A percentile compares a stretch with the other conserved stretches of the same genome.
Evolutionary conservation across 92 coral and sea anemone genomes (phyloP).

Genomic region (Desmophyllum pertusum): DNA sequence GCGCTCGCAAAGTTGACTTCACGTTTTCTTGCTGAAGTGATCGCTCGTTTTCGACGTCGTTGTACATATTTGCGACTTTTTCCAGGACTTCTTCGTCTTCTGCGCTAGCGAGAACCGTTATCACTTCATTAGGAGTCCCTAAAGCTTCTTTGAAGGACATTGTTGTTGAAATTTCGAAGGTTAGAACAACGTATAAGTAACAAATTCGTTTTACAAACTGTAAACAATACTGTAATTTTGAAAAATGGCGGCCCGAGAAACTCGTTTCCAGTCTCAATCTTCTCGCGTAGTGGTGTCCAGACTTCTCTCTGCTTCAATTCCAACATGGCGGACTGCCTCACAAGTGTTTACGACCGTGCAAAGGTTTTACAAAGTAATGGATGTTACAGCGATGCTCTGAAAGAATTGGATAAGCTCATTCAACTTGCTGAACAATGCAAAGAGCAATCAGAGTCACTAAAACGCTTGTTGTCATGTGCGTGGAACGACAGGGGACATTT

Average conservation of each 20-base stretch:
- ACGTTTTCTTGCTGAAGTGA: conserved; percentile 51
- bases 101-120: conserved; percentile 80
- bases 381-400: conserved; percentile 34
- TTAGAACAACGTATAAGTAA: no score
- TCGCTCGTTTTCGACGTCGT: conserved; percentile 26
- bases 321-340: conserved; percentile 29
- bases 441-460: background rate
- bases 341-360: conserved; percentile 26
- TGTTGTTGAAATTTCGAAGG: background rate
- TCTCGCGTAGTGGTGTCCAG: background rate
- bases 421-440: background rate
- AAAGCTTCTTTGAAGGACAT: conserved; percentile 57
- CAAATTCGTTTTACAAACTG: background rate
- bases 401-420: conserved; percentile 36
- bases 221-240: conserved; percentile 20
- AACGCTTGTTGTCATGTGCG: conserved; percentile 37
- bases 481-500: conserved; percentile 67
- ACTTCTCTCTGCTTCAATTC: conserved; percentile 1
- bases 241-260: conserved; percentile 19
- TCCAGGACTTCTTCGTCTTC: conserved; percentile 80
- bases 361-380: conserved; percentile 34
- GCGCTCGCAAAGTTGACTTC: conserved; percentile 46
- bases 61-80: conserved; percentile 34
- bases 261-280: conserved; percentile 20
- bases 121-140: conserved; percentile 63